A percentile compares a stretch with the other conserved stretches of the same genome.
Conservation (phyloP, 2,113 vertebrate species). For the Tupaia chinensis region DNA sequence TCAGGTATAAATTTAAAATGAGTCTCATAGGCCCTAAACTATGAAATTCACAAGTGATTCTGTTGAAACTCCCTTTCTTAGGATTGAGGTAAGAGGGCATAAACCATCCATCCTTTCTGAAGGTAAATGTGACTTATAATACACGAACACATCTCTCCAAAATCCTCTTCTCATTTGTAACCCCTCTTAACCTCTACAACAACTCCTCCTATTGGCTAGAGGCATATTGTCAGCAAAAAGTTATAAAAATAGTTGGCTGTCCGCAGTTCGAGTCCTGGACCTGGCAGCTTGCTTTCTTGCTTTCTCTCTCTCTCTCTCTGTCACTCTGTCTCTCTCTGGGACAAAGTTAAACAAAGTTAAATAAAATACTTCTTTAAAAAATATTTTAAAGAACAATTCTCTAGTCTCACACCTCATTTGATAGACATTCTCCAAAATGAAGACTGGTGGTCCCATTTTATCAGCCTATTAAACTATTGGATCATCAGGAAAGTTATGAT, state of each 20-base stretch:
- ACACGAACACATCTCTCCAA: neutral
- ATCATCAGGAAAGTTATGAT: no score
- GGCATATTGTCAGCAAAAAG: neutral
- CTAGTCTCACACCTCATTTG: neutral
- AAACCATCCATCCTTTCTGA: neutral
- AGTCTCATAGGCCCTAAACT: neutral
- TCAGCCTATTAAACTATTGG: neutral
- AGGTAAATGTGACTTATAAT: neutral
- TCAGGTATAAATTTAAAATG: neutral
- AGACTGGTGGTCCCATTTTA: neutral
- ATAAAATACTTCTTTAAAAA: no score
- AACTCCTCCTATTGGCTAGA: neutral
- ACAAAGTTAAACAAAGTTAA: no score
- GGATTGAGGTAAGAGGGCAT: neutral
- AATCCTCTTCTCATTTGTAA: neutral
- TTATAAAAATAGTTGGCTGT: neutral
- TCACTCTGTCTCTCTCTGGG: no score
- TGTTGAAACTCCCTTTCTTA: neutral
- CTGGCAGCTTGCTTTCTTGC: no score
- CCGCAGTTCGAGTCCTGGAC: no score
- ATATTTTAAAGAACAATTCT: no score
- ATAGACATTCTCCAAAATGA: neutral
- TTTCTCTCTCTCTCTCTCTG: no score
- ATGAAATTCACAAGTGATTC: neutral
- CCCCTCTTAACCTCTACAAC: neutral